Evolutionary conservation across 2,888 invertebrate species (phyloP), one percentile per base, ranked within the genome.

Genomic region (Oscheius sp.): DNA sequence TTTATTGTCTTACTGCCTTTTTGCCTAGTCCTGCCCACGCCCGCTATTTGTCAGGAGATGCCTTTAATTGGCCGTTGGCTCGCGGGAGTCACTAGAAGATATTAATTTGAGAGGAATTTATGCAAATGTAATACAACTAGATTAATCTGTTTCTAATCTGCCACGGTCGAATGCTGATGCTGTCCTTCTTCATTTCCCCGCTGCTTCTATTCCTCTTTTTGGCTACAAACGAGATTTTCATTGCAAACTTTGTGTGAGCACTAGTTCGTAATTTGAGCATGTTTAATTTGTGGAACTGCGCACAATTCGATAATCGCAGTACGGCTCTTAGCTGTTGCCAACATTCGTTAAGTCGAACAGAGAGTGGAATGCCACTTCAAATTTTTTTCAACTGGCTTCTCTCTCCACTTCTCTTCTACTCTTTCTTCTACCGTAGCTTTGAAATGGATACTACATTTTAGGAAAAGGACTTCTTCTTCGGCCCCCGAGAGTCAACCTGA

Each of bases 1-100:
- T 55, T 55, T 55, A 55, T 55, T 34, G 55, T 55, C 55, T 33
- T 34, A 34, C n/a, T 37, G 37, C 37, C 34, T 55, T 55, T 27
- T 33, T 55, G 34, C n/a, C n/a, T n/a, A 17, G 34, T 34, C 12
- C 33, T 12, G 55, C 55, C 55, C 55, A 55, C 55, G 55, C 55
- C 37, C 20, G n/a, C 12, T 34, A 55, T 33, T 55, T 55, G 37
- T 55, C 55, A 55, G 37, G 55, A 37, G 55, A 55, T 55, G 55
- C 10, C 55, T 55, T 55, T 55, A 55, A 55, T 55, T 55, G 55
- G 20, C 23, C 33, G 55, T 55, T 55, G 33, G 34, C 37, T 48
- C 23, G 12, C 3, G 23, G 48, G 12, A n/a, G 42, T 4, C 6
- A 12, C n/a, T 20, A 42, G 42, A 42, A 42, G 12, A 20, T 42